phyloP scores from a whole-genome alignment of 2,797 vertebrate species.

The Aselliscus stoliczkanus region DNA sequence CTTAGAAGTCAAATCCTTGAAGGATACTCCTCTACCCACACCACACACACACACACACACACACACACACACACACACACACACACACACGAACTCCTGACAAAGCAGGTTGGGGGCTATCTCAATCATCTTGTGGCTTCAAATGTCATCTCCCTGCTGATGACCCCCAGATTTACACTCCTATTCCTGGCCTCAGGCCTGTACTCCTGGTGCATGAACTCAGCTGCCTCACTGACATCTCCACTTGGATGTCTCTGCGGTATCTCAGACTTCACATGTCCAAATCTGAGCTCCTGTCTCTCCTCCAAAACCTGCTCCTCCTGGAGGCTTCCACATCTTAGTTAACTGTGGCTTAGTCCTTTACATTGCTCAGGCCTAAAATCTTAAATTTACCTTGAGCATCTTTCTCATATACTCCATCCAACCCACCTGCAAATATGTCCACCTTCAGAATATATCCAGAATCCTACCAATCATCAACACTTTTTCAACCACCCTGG shows the following conservation, averaged over 20 bases:
- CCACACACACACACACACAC: too few species aligned
- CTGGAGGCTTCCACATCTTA: not conserved
- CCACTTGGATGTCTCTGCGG: not conserved
- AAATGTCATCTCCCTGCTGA: not conserved
- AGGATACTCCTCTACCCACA: not conserved
- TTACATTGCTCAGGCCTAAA: not conserved
- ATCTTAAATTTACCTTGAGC: not conserved
- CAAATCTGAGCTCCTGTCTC: not conserved
- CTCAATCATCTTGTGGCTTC: not conserved
- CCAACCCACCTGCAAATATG: not conserved
- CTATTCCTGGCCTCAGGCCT: too few species aligned
- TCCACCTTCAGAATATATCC: not conserved
- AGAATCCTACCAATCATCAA: not conserved
- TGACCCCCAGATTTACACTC: not conserved
- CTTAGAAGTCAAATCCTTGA: not conserved
- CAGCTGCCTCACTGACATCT: not conserved
- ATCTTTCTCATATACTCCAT: not conserved
- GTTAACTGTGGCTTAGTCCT: not conserved
- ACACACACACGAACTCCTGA: not conserved
- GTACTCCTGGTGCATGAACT: not conserved
- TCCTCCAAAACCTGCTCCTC: not conserved
- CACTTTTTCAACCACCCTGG: not conserved
- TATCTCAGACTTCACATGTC: not conserved
- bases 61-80: not conserved
- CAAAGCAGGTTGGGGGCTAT: not conserved